Percentiles rank a stretch among this genome's conserved stretches.
These are phyloP conservation scores for Portevinia maculata DNA, from an alignment of 2,888 invertebrate species.

Conservation along the genomic window DNA sequence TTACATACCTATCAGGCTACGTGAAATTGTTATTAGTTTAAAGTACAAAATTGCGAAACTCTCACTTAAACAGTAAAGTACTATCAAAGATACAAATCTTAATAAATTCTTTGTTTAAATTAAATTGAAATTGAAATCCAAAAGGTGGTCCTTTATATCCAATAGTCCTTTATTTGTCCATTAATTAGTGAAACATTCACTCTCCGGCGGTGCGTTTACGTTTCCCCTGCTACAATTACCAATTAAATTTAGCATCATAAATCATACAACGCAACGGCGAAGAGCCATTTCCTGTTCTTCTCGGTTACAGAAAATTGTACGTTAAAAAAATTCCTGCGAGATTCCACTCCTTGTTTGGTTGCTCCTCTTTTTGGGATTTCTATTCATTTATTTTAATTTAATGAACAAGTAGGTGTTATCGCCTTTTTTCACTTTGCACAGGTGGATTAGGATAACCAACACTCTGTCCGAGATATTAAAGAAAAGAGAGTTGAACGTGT, in stretches of 20 bases:
- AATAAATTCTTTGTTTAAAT: no score
- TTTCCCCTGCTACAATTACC: neutral
- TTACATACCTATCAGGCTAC: no score
- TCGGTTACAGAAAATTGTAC: neutral
- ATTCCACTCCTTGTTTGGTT: neutral
- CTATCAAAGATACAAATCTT: no score
- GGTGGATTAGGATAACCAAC: neutral
- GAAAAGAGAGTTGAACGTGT: neutral
- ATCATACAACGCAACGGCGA: constrained; percentile 1
- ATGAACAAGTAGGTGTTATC: constrained; percentile 5
- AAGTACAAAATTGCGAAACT: no score
- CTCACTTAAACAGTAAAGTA: no score
- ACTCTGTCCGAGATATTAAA: neutral
- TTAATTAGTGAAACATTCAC: neutral
- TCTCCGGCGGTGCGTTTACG: neutral
- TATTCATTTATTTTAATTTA: constrained; percentile 18
- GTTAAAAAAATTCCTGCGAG: neutral
- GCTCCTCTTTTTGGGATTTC: neutral
- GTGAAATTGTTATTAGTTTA: no score
- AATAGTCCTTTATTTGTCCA: neutral
- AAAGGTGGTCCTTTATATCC: neutral
- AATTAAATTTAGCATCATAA: constrained; percentile 11
- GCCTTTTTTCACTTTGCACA: neutral
- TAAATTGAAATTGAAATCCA: no score
- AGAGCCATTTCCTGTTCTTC: constrained; percentile 4